Evolutionary conservation across 2,888 invertebrate species (phyloP).

Genomic region (Coelopa pilipes): DNA sequence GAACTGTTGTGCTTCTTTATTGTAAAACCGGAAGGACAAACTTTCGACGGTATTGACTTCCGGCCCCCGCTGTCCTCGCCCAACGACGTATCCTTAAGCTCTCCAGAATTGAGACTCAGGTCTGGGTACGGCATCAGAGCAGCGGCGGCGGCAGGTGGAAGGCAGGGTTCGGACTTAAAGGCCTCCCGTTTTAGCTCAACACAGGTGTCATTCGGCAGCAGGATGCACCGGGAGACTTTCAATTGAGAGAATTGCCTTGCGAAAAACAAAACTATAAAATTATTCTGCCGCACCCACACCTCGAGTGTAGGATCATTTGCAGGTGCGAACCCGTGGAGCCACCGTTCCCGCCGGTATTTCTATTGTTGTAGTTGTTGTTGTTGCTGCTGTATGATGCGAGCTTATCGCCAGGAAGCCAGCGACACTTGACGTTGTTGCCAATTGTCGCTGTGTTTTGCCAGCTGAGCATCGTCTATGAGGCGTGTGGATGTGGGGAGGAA

Average conservation of each 20-base stretch:
- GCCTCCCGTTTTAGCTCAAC: too few relatives aligned
- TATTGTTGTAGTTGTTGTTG: not conserved
- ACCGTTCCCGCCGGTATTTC: not conserved
- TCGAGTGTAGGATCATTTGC: not conserved
- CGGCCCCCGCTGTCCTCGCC: too few relatives aligned
- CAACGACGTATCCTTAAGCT: too few relatives aligned
- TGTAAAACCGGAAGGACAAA: too few relatives aligned
- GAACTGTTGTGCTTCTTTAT: too few relatives aligned
- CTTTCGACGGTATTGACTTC: too few relatives aligned
- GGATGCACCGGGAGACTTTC: not conserved
- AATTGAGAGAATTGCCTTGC: constrained; percentile 1
- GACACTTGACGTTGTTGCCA: not conserved
- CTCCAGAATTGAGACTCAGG: too few relatives aligned
- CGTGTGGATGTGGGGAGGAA: not conserved
- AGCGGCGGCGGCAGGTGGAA: too few relatives aligned
- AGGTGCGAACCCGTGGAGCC: not conserved
- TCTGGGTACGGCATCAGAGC: too few relatives aligned
- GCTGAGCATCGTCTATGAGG: not conserved
- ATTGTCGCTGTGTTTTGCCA: constrained; percentile 9
- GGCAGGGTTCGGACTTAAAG: too few relatives aligned
- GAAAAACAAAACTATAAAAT: constrained; percentile 31
- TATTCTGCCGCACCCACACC: not conserved
- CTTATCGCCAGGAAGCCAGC: constrained; percentile 30
- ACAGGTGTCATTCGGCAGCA: not conserved
- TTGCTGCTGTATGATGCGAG: not conserved